Base-by-base conservation (phyloP, 2,888 invertebrate species). In the Euproctis similis region DNA sequence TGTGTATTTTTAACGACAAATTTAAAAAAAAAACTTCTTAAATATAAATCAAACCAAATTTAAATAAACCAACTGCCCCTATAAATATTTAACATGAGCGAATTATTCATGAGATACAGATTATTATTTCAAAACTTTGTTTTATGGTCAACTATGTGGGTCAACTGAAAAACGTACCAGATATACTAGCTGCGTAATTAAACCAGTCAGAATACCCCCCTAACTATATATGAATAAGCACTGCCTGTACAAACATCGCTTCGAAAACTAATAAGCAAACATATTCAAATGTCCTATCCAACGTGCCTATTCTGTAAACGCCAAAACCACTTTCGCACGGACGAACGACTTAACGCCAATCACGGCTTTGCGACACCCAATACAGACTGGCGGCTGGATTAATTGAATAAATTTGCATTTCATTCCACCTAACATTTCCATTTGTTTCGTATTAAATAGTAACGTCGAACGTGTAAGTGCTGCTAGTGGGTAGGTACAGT, bases 351-450 rank as follows among this genome's bases (percentile, higher is more conserved):
- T 75, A 65, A 71, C 76, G 76, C 69, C 80, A 78, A 80, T 81
- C 80, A 77, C 70, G 59, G 71, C 68, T 65, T 59, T 62, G 70
- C 72, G 70, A 74, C 78, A 74, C 72, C 76, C 75, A 71, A 72
- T 74, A 77, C 75, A 71, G 71, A 53, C 71, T 57, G 71, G 61
- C 64, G 59, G 68, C 55, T 39, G 66, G 70, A 80, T 84, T 81
- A 80, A 82, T 81, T 80, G 81, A 82, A 82, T 82, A 81, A 75
- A 82, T 82, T 81, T 81, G 76, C 81, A 82, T 81, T 58, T 61
- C 62, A 76, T 74, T 58, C 54, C 35, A 55, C n/a, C 59, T 58
- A 55, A 77, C 77, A 80, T 77, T 74, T 70, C 69, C 75, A 80
- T 81, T 80, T 77, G 71, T 80, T 76, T 69, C 69, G 59, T 62